Evolutionary conservation across 30 jellyfish, hydroid and myxozoan genomes (phyloP).

Genomic region (Aurelia coerulea): DNA sequence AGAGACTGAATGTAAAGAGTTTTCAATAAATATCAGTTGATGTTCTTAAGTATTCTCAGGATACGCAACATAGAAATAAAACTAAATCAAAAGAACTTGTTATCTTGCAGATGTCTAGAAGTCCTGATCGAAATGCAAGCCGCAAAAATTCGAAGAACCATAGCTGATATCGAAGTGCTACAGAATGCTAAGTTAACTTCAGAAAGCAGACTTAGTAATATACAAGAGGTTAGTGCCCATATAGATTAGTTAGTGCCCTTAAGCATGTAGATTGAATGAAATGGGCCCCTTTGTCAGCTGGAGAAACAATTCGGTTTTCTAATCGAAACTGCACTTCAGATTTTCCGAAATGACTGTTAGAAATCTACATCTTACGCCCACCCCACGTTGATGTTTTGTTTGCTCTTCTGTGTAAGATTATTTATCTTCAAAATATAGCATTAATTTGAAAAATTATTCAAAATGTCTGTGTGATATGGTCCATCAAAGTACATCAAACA

Average conservation of each 20-base stretch:
- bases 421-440: too few species aligned
- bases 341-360: too few species aligned
- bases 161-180: conserved; percentile 70
- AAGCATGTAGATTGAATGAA: not conserved
- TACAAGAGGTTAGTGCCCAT: conserved; percentile 49
- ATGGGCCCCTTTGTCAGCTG: not conserved
- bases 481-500: too few species aligned
- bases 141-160: conserved; percentile 55
- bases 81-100: not conserved
- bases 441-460: too few species aligned
- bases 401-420: too few species aligned
- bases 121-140: conserved; percentile 77
- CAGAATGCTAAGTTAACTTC: conserved; percentile 76
- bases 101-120: conserved; percentile 77
- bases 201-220: conserved; percentile 55
- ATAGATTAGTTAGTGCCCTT: not conserved
- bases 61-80: too few species aligned
- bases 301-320: not conserved
- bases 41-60: not conserved
- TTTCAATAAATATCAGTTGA: not conserved
- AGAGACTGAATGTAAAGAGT: too few species aligned
- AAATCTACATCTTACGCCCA: too few species aligned
- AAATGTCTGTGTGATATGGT: too few species aligned
- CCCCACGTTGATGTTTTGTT: too few species aligned
- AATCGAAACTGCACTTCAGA: too few species aligned